Evolutionary conservation across 2,113 vertebrate species (phyloP).

Genomic region (Apus apus): DNA sequence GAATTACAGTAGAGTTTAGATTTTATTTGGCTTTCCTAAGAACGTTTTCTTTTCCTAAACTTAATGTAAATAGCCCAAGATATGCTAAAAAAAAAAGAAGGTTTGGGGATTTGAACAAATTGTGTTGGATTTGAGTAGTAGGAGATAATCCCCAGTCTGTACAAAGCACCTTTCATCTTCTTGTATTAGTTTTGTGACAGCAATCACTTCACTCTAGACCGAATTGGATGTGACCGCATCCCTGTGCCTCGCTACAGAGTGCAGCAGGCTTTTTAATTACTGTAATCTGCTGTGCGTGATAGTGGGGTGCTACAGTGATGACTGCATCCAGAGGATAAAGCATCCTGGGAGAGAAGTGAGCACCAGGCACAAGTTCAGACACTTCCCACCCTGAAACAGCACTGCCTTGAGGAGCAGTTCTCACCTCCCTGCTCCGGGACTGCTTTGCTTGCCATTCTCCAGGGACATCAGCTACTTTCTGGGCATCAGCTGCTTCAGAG

Average conservation of each 20-base stretch:
- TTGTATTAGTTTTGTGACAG: neutral
- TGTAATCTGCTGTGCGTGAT: neutral
- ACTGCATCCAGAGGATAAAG: neutral
- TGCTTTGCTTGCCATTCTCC: neutral
- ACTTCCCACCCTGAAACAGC: neutral
- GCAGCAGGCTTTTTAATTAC: neutral
- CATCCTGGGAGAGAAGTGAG: neutral
- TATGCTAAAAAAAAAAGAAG: neutral
- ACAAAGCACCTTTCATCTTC: neutral
- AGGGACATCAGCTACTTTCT: neutral
- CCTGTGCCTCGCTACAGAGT: neutral
- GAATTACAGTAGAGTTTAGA: neutral
- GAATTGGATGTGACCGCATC: neutral
- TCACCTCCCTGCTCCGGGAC: neutral
- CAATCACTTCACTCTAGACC: neutral
- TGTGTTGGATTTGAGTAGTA: neutral
- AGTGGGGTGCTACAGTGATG: neutral
- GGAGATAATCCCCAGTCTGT: slow-evolving; percentile 4
- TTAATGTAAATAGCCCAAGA: neutral
- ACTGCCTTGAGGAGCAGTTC: neutral
- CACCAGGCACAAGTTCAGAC: neutral
- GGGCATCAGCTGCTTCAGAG: slow-evolving; percentile 23
- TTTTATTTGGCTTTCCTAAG: neutral
- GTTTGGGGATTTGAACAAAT: neutral
- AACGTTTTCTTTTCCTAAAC: neutral